Evolutionary conservation across 2,113 vertebrate species (phyloP).

Genomic region (Excalfactoria chinensis): DNA sequence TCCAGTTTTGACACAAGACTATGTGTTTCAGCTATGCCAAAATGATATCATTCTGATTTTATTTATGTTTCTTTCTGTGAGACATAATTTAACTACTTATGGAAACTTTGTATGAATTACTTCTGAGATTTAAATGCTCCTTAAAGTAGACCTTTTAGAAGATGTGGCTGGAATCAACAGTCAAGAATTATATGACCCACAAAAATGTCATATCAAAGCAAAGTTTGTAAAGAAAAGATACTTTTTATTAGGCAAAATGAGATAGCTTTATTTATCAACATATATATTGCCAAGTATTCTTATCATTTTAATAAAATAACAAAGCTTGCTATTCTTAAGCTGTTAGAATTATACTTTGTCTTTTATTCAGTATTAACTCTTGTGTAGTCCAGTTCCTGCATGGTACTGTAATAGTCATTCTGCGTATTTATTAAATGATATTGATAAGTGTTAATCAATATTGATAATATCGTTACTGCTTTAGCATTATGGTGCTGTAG

Average conservation of each 20-base stretch:
- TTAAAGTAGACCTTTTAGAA: background rate
- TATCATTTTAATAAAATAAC: background rate
- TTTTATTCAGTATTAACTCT: background rate
- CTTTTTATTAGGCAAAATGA: background rate
- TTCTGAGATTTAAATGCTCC: background rate
- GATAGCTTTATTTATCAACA: background rate
- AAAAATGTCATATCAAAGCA: background rate
- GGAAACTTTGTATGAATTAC: background rate
- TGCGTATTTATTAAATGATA: background rate
- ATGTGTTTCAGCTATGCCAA: background rate
- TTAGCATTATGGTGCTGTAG: background rate
- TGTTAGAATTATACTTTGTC: background rate
- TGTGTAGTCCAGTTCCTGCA: background rate
- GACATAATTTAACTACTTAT: background rate
- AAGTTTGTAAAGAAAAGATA: background rate
- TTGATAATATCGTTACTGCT: background rate
- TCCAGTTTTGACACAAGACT: constrained; percentile 9
- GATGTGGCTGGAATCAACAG: background rate
- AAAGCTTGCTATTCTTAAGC: background rate
- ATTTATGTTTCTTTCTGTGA: constrained; percentile 5
- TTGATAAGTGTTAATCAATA: no score
- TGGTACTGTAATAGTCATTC: background rate
- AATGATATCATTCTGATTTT: background rate
- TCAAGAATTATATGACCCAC: background rate
- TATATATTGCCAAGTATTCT: background rate